Percentiles rank a stretch among this genome's conserved stretches.
phyloP scores from a whole-genome alignment of 2,888 invertebrate species.

The Nasonia oneida region DNA sequence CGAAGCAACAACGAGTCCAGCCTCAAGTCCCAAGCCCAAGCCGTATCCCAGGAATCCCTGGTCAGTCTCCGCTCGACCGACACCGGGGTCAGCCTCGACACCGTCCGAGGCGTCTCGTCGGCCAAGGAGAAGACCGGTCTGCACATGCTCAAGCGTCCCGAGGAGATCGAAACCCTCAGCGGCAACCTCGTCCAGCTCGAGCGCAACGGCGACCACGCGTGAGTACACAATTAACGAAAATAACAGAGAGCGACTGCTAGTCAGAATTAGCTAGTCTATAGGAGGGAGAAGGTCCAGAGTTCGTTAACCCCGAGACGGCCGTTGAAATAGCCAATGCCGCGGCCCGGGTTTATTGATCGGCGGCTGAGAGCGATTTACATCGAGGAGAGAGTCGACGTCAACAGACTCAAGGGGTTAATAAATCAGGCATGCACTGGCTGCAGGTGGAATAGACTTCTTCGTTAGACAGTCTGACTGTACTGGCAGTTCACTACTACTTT shows the following conservation, averaged over 20 bases:
- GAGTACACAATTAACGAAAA: slow-evolving; percentile 36
- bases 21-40: slow-evolving; percentile 69
- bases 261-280: background rate
- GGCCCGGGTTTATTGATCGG: slow-evolving; percentile 36
- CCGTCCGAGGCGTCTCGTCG: slow-evolving; percentile 75
- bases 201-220: slow-evolving; percentile 65
- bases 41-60: slow-evolving; percentile 71
- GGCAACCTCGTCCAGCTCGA: slow-evolving; percentile 71
- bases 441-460: background rate
- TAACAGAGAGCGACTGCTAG: background rate
- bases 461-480: background rate
- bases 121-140: slow-evolving; percentile 75
- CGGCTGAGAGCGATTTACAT: slow-evolving; percentile 73
- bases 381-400: slow-evolving; percentile 64
- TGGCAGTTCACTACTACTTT: too few species aligned
- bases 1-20: slow-evolving; percentile 59
- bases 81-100: slow-evolving; percentile 77
- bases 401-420: slow-evolving; percentile 70
- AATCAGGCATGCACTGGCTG: slow-evolving; percentile 67
- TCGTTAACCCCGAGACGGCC: slow-evolving; percentile 73
- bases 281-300: slow-evolving; percentile 67
- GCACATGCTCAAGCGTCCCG: slow-evolving; percentile 73
- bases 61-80: slow-evolving; percentile 74
- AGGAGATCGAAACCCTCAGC: slow-evolving; percentile 77
- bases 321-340: slow-evolving; percentile 39